Base-by-base conservation (phyloP, 2,113 vertebrate species). In the Equus przewalskii region DNA sequence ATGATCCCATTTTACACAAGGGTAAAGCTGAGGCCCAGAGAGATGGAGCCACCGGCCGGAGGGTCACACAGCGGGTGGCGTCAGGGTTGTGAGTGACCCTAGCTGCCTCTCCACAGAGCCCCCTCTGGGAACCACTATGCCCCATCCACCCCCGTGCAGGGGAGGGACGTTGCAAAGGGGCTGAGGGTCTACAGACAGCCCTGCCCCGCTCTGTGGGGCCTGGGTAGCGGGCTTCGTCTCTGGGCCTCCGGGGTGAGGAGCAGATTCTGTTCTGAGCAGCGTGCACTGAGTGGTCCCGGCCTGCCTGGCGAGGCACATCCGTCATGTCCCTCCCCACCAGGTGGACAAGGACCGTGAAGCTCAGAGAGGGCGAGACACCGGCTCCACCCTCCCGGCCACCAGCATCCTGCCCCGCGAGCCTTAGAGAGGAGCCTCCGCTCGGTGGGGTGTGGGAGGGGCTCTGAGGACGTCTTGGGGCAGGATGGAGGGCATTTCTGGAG, bases 1-100 rank as follows among this genome's bases (percentile, higher is more conserved):
- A 3, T 0, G 13, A 41, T 1, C 19, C 51, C 16, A 0, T 10
- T 33, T 16, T 33, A 49, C 6, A 2, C 0, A 8, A 22, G 26
- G 4, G 85, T 21, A n/a, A 75, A 54, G 36, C 36, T 13, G 36
- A 64, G 73, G 65, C 65, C 30, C 21, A 6, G 76, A 54, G 65
- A 88, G 5, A 5, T 19, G 3, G 36, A 56, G 64, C 15, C 44
- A 3, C 51, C 22, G 5, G 21, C 62, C 36, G 0, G 0, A 33
- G 24, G n/a, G 44, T 78, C 54, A 24, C 69, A 72, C 60, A 9
- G 60, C 16, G 6, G 12, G 10, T 28, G 28, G 36, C 2, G 21
- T 15, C 13, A 0, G 80, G 28, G 22, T 24, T 10, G 64, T 12
- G 33, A 64, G n/a, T 7, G 28, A n/a, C 65, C 21, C n/a, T 44